Base-by-base conservation (phyloP, 35 echinoderm and acorn worm species). In the Heliocidaris tuberculata region DNA sequence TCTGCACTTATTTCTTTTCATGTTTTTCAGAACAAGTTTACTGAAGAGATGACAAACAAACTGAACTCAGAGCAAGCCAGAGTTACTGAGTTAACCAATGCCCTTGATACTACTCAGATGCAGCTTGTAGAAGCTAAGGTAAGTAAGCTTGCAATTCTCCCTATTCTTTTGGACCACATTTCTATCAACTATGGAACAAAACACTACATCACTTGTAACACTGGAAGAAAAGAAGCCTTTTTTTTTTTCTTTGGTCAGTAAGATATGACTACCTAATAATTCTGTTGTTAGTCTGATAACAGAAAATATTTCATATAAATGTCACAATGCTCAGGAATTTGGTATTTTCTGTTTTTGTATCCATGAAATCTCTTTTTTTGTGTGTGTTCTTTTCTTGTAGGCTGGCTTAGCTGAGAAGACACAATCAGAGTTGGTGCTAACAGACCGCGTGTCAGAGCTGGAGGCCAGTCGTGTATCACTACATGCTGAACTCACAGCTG, bases 331-430 rank as follows among this genome's bases (percentile, higher is more conserved):
- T 42, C 35, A 42, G 35, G 35, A 42, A 42, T 42, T 42, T 42
- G 35, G 35, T 3, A 10, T 52, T 13, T 52, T 52, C 50, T 52
- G 7, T 52, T 52, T 1, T 42, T 42, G 35, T 42, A 2, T 56
- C 11, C 15, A 10, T 56, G 2, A 27, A 24, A 78, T 78, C 17
- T 27, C 8, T 27, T 78, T 78, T 78, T 19, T 24, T 27, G 7
- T 19, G 19, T 19, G 24, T 27, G 6, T 78, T 78, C 0, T 78
- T n/a, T 78, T 78, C 65, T 7, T n/a, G 3, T 49, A 99, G 98
- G 71, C 94, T 78, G 88, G 86, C 31, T 90, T 99, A 50, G 94
- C 94, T 48, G 95, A 96, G 60, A 99, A 96, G 90, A 94, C 65
- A 2, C 95, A 97, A 42, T 86, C 91, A 47, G 96, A 95, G 42